These are phyloP conservation scores for Eutolmus rufibarbis DNA, from an alignment of 2,888 invertebrate species.

Conservation along the genomic window DNA sequence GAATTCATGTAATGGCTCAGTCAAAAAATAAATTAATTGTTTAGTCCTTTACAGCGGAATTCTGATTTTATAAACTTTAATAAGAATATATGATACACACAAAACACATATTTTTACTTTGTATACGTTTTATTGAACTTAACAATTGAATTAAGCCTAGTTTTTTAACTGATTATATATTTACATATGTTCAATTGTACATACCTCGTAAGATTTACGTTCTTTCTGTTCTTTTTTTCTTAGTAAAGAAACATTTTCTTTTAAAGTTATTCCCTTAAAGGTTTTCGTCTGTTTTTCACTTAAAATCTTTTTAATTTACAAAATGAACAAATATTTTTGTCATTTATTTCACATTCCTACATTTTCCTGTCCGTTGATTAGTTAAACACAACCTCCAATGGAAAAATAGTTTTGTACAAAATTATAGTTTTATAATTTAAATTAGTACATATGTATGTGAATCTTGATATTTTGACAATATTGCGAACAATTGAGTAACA, in stretches of 20 bases:
- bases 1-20: too few species aligned
- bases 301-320: neutral
- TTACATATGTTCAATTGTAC: constrained; percentile 37
- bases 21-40: too few species aligned
- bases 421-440: neutral
- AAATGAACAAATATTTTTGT: neutral
- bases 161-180: constrained; percentile 18
- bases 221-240: neutral
- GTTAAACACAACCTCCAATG: constrained; percentile 42
- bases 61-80: neutral
- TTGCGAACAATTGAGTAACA: neutral
- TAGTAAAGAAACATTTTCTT: neutral
- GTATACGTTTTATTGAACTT: constrained; percentile 38
- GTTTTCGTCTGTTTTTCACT: neutral
- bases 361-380: neutral
- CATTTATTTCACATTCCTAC: neutral
- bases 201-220: neutral
- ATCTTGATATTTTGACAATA: constrained; percentile 30
- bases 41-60: neutral
- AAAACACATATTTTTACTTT: neutral
- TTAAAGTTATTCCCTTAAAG: neutral
- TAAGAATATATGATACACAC: neutral
- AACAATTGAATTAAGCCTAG: constrained; percentile 23
- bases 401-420: constrained; percentile 24
- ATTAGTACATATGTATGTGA: neutral